phyloP scores from a whole-genome alignment of 2,797 vertebrate genomes.

The Bucorvus abyssinicus region DNA sequence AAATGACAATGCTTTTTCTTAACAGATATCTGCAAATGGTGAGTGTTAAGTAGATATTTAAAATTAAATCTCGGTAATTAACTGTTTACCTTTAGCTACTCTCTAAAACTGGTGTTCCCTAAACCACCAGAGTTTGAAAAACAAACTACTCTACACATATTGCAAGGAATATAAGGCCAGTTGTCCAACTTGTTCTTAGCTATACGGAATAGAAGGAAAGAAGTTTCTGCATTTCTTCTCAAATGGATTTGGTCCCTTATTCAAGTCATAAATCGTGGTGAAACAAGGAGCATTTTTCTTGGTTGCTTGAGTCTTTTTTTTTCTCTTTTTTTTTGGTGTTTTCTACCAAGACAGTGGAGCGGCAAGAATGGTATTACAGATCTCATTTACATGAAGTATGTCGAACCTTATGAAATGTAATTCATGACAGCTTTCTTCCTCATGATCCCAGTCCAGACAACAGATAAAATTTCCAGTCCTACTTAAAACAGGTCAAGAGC shows the following conservation, averaged over 20 bases:
- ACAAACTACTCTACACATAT: background rate
- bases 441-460: background rate
- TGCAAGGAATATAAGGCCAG: background rate
- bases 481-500: background rate
- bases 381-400: background rate
- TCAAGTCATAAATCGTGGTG: background rate
- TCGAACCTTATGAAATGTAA: background rate
- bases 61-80: background rate
- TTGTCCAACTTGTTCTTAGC: background rate
- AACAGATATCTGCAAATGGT: background rate
- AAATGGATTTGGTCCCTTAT: background rate
- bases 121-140: background rate
- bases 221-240: background rate
- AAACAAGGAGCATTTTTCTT: background rate
- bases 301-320: background rate
- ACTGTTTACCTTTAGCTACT: background rate
- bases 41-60: background rate
- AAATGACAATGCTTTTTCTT: background rate
- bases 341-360: background rate
- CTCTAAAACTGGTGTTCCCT: background rate
- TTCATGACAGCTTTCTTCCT: background rate
- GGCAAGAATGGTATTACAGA: background rate
- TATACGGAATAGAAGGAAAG: background rate
- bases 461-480: background rate
- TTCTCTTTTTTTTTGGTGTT: too few relatives aligned